These are phyloP conservation scores for Shinisaurus crocodilurus DNA, from an alignment of 2,113 vertebrate species.

Conservation along the genomic window DNA sequence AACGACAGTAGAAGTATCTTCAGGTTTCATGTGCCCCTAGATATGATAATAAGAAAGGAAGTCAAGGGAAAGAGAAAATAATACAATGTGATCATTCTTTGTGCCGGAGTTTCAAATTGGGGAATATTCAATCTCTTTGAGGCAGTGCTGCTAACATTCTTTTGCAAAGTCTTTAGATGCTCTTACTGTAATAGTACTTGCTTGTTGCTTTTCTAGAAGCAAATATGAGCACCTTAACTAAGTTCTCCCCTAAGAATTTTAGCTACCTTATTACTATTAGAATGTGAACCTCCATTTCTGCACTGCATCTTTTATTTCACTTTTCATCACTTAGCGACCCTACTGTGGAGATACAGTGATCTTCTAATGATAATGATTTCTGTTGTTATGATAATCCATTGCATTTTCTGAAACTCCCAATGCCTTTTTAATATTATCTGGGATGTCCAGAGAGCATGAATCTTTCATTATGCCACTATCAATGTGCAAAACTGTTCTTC, in stretches of 20 bases:
- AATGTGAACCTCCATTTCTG: constrained; percentile 65
- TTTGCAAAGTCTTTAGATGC: background rate
- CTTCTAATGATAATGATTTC: constrained; percentile 40
- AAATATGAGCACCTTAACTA: constrained; percentile 68
- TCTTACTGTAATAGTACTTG: constrained; percentile 52
- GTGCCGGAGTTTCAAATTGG: constrained; percentile 26
- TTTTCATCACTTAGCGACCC: constrained; percentile 49
- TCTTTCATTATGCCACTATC: constrained; percentile 39
- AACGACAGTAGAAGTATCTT: background rate
- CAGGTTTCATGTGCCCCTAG: background rate
- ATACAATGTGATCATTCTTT: background rate
- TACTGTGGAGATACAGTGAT: constrained; percentile 51
- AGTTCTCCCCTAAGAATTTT: constrained; percentile 64
- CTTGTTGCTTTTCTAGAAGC: constrained; percentile 60
- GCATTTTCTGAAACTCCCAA: constrained; percentile 49
- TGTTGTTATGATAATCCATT: constrained; percentile 45
- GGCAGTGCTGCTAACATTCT: constrained; percentile 38
- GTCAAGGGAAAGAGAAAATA: background rate
- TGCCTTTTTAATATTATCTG: constrained; percentile 52
- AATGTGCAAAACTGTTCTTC: constrained; percentile 13
- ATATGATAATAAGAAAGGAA: background rate
- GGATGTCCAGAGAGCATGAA: constrained; percentile 5
- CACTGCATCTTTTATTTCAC: constrained; percentile 27
- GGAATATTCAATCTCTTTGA: constrained; percentile 8
- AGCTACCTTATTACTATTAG: constrained; percentile 41